Base-by-base conservation (phyloP, 1,140 invertebrate genomes). In the Drosophila suzukii region DNA sequence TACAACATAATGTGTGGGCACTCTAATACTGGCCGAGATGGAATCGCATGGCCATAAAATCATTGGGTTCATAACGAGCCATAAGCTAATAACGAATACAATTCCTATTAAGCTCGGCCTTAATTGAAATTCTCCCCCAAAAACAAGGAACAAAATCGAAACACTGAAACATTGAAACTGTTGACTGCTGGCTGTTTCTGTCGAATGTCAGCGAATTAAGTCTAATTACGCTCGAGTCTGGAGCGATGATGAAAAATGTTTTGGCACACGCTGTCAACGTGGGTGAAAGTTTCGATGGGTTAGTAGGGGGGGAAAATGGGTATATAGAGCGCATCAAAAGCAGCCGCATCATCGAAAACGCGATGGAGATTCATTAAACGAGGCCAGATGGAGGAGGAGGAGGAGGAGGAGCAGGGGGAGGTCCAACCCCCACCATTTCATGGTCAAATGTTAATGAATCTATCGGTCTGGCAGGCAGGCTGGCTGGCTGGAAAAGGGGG, bases 391-490 rank as follows among this genome's bases (percentile, higher is more conserved):
- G 17, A n/a, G 27, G 15, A n/a, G 20, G 5, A 32, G 32, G 17
- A 11, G 27, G n/a, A 11, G 20, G 7, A 32, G 32, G 24, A n/a
- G n/a, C n/a, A n/a, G n/a, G n/a, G n/a, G 27, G 20, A n/a, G 20
- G 7, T 12, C 54, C 15, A 20, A 41, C 32, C 24, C 34, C 36
- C 32, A n/a, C 36, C 60, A 30, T 30, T 65, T 66, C 66, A 53
- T 67, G 78, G 79, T 81, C 70, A 86, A 86, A 86, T 86, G 79
- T 88, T 86, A 86, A 86, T 86, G 83, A 88, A 88, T 77, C 76
- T 54, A 38, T 75, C 49, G 65, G 62, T 44, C 41, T 27, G 44
- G 11, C 34, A 53, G 67, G 50, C 4, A 2, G 43, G 58, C 30
- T 44, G 62, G 49, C 39, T 17, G 43, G 32, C 38, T 32, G 43